Base-by-base conservation (phyloP, 2,888 invertebrate genomes). In the Artemia sp. region DNA sequence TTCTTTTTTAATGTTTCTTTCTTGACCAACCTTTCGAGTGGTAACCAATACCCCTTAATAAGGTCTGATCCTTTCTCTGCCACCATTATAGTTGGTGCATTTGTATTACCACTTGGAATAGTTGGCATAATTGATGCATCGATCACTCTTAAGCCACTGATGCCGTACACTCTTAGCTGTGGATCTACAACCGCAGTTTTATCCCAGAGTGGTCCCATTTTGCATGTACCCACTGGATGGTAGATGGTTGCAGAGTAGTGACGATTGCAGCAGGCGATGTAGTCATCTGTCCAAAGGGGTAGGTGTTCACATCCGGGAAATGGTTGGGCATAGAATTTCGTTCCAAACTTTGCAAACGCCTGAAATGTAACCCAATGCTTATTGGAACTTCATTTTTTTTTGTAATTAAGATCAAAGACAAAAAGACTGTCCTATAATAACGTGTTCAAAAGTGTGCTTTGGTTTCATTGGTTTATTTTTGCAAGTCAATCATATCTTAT, bases 121-220 rank as follows among this genome's bases (percentile, higher is more conserved):
- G 80, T 76, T 4, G 86, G 87, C 84, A 87, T 85, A 69, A 86
- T 80, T 74, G 85, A 85, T 2, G 86, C 84, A 76, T 87, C 87
- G 2, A 85, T 85, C 67, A 87, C 86, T 9, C 87, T 80, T 50
- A 87, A 79, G 1, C 84, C 79, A 75, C 83, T 83, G 2, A 87
- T 78, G 0, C 86, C 86, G 76, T 85, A 82, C 38, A 85, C 85
- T 82, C 79, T 81, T 68, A 87, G 77, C 73, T 82, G 80, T 1
- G 83, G 81, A 76, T 86, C 85, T 0, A 88, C 87, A 0, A 88
- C 87, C 0, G 86, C 85, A 1, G 79, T 78, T 7, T 77, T 77
- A 74, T 86, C 86, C 76, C 80, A 79, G 66, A 78, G 78, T 0
- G 86, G 85, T 6, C 86, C 86, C 86, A 86, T 87, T 76, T 85